Evolutionary conservation across 2,113 vertebrate species (phyloP).

Genomic region (Camelus bactrianus): DNA sequence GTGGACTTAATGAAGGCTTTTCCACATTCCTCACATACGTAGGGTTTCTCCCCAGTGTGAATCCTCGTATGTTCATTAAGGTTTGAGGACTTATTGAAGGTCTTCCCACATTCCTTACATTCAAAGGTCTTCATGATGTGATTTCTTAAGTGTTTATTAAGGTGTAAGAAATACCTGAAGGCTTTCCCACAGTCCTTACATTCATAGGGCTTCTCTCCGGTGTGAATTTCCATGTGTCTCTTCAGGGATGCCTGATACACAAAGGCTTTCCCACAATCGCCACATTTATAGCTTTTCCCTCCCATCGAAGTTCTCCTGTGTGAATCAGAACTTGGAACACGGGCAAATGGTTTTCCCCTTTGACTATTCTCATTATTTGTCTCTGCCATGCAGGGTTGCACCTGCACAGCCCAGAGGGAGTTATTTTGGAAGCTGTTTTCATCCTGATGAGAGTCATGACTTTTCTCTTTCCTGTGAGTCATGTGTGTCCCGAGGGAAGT

Average conservation of each 20-base stretch:
- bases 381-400: accelerated
- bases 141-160: not conserved
- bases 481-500: not conserved
- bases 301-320: accelerated
- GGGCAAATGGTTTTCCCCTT: not conserved
- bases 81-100: not conserved
- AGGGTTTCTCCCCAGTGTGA: not conserved
- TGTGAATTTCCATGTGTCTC: too few relatives aligned
- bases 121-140: not conserved
- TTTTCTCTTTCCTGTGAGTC: not conserved
- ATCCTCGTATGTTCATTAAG: not conserved
- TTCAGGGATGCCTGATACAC: too few relatives aligned
- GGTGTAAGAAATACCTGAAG: constrained; percentile 19
- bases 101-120: too few relatives aligned
- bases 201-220: not conserved
- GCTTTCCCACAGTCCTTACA: constrained; percentile 3
- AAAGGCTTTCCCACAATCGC: too few relatives aligned
- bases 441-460: accelerated
- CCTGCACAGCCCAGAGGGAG: accelerated
- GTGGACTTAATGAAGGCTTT: not conserved
- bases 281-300: not conserved
- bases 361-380: too few relatives aligned
- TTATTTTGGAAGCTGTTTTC: not conserved
- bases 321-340: accelerated
- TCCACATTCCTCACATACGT: not conserved